Conservation (phyloP, 2,113 vertebrate genomes). For the Elephas maximus region DNA sequence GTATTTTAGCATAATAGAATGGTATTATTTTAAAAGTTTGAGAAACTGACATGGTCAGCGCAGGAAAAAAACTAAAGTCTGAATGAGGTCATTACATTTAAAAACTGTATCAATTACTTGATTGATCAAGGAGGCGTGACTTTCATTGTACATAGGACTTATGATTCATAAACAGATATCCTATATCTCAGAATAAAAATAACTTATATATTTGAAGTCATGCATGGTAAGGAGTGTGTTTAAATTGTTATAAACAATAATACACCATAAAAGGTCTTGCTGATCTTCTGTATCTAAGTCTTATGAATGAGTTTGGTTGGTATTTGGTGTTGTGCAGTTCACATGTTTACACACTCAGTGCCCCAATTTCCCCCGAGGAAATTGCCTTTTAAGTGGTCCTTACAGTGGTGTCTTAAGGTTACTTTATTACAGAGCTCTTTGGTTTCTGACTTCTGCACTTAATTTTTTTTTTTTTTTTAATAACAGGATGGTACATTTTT, state of each 20-base stretch:
- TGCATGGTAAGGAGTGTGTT: conserved; percentile 83
- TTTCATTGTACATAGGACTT: conserved; percentile 82
- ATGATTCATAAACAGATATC: conserved; percentile 73
- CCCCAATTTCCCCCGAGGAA: conserved; percentile 74
- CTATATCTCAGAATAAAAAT: conserved; percentile 81
- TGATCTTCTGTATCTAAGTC: conserved; percentile 72
- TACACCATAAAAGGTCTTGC: conserved; percentile 74
- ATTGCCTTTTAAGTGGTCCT: conserved; percentile 79
- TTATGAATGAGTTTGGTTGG: conserved; percentile 80
- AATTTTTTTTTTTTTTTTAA: conserved; percentile 85
- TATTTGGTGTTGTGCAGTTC: conserved; percentile 76
- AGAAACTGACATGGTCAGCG: conserved; percentile 77
- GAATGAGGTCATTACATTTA: conserved; percentile 80
- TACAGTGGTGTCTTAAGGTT: conserved; percentile 79
- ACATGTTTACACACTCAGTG: conserved; percentile 82
- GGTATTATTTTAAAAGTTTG: conserved; percentile 81
- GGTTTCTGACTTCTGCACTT: conserved; percentile 83
- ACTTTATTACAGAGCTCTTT: conserved; percentile 72
- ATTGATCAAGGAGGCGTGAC: conserved; percentile 68
- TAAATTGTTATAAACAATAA: conserved; percentile 76
- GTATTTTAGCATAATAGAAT: conserved; percentile 82
- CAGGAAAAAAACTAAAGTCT: conserved; percentile 76
- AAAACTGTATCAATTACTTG: conserved; percentile 71
- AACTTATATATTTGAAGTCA: conserved; percentile 81
- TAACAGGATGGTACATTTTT: conserved; percentile 86